Conservation (phyloP, 2,797 vertebrate genomes). For the Diceros bicornis region DNA sequence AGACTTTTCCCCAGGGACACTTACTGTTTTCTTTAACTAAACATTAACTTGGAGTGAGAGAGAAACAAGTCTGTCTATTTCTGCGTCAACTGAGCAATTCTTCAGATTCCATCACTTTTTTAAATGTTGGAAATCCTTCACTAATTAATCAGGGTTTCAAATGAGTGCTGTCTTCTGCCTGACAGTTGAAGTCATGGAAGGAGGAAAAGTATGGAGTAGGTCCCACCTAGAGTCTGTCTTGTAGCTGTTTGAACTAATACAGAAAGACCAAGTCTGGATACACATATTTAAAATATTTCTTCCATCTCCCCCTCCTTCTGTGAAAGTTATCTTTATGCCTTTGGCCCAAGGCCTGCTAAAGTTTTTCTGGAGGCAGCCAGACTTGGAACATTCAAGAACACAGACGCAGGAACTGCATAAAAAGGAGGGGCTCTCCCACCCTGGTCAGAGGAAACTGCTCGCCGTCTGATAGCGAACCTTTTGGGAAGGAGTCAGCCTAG, state of each 20-base stretch:
- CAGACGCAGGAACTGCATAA: constrained; percentile 79
- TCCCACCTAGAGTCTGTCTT: background rate
- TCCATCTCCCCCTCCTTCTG: constrained; percentile 1
- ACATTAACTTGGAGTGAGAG: constrained; percentile 60
- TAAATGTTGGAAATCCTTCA: constrained; percentile 44
- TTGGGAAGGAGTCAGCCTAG: constrained; percentile 58
- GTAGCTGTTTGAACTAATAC: background rate
- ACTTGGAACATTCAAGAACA: constrained; percentile 34
- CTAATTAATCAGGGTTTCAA: constrained; percentile 50
- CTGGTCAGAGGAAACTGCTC: constrained; percentile 33
- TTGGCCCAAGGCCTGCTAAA: constrained; percentile 31
- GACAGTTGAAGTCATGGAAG: background rate
- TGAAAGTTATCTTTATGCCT: background rate
- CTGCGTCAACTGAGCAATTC: constrained; percentile 12
- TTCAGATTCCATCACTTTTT: background rate
- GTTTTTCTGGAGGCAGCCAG: constrained; percentile 4
- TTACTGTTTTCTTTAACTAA: constrained; percentile 15
- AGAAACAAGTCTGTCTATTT: background rate
- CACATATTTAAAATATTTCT: background rate
- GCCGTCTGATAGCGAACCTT: constrained; percentile 65
- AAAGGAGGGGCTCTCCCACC: constrained; percentile 66
- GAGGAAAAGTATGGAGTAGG: background rate
- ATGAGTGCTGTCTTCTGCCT: background rate
- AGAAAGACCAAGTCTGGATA: background rate
- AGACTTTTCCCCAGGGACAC: background rate